Percentiles rank a stretch among this genome's conserved stretches.
These are phyloP conservation scores for Eumerus sabulonum DNA, from an alignment of 2,888 invertebrate genomes.

Conservation along the genomic window DNA sequence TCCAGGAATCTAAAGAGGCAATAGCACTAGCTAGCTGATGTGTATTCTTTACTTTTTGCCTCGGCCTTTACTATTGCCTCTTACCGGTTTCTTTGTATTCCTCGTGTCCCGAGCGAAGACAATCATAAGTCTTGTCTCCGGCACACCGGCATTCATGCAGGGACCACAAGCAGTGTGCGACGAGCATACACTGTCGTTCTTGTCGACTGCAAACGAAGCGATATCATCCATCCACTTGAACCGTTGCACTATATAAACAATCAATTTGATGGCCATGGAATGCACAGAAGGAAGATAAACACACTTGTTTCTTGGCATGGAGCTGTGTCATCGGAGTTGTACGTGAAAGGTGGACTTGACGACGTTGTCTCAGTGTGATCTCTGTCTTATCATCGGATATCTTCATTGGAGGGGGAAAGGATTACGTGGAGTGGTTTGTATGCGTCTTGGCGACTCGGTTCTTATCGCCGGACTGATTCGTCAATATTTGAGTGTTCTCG, in stretches of 20 bases:
- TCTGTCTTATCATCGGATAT: conserved; percentile 15
- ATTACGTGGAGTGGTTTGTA: conserved; percentile 33
- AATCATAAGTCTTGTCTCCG: conserved; percentile 64
- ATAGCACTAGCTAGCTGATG: conserved; percentile 14
- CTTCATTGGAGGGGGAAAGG: conserved; percentile 17
- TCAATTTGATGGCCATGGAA: conserved; percentile 68
- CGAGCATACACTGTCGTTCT: conserved; percentile 29
- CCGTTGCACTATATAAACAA: conserved; percentile 69
- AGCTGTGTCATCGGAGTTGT: conserved; percentile 42
- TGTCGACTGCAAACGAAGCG: conserved; percentile 44
- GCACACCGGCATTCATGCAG: conserved; percentile 35
- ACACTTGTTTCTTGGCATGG: conserved; percentile 58
- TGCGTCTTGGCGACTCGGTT: background rate
- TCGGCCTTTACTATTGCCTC: conserved; percentile 6
- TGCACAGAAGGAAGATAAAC: conserved; percentile 62
- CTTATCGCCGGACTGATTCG: background rate
- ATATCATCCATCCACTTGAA: conserved; percentile 69
- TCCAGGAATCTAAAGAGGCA: conserved; percentile 41
- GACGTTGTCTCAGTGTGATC: conserved; percentile 16
- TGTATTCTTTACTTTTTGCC: conserved; percentile 41
- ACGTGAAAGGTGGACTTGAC: conserved; percentile 53
- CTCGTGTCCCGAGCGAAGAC: conserved; percentile 43
- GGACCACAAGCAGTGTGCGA: conserved; percentile 2
- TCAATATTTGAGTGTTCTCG: too few relatives aligned
- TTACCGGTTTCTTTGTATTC: conserved; percentile 46